Base-by-base conservation (phyloP, 2,113 vertebrate species). In the Corynorhinus townsendii region DNA sequence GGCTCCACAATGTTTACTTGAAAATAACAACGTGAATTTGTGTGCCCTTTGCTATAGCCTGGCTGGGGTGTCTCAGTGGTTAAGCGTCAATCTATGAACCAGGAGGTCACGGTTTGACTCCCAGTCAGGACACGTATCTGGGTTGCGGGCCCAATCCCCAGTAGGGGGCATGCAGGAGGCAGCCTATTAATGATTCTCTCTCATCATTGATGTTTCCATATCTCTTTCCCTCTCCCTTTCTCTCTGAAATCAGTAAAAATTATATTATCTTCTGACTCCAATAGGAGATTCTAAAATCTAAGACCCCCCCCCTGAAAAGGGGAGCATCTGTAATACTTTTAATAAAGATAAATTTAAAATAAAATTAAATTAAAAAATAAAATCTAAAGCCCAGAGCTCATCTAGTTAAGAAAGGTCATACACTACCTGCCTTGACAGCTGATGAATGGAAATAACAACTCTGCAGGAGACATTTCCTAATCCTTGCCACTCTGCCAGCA, bases 361-460 rank as follows among this genome's bases (percentile, higher is more conserved):
- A 3, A 20, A 62, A 62, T 62, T 12, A 26, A 62, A 28, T 28
- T 62, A 5, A 28, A 62, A 62, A 62, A 11, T 95, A 84, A 89
- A 88, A 43, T 90, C 90, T 91, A 73, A 62, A 93, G 68, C 54
- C 68, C 54, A 93, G 77, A 92, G 75, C 43, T 90, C 77, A 92
- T 38, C 35, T 38, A 83, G 72, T 90, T 76, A 77, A 76, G 54
- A 91, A 95, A 95, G 40, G 91, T 83, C 77, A 88, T 15, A 52
- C n/a, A 40, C n/a, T 56, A 59, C 72, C 72, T 82, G 30, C 28
- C 76, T 77, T 77, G 56, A 94, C 45, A 77, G 45, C 49, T 87
- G 90, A 95, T 28, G 52, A 94, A 87, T 62, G 71, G 89, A 94
- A 96, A 93, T n/a, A 93, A 86, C 86, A 91, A 77, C 80, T 90